Base-by-base conservation (phyloP, 2,888 invertebrate genomes). In the Blastobasis lacticolella region DNA sequence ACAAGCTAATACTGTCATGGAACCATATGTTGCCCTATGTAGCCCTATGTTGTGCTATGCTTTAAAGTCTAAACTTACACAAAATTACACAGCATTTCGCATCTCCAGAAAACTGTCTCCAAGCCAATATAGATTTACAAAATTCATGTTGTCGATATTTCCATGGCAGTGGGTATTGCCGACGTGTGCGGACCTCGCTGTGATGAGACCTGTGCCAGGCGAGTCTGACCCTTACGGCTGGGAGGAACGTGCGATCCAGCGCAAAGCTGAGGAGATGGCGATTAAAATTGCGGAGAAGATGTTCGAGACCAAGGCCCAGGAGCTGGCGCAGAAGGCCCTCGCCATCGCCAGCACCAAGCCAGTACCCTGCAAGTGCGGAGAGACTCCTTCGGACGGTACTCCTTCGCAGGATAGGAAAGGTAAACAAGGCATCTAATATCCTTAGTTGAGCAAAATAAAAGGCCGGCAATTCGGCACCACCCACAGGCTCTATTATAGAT, bases 121-220 rank as follows among this genome's bases (percentile, higher is more conserved):
- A 23, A 23, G 2, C 23, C 23, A 23, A 23, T 23, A 23, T 23
- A 23, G 23, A 23, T 23, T 23, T 23, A 23, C 1, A 23, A 23
- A 23, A 23, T 23, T 23, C 23, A 23, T 23, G 23, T 2, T 23
- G 23, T 23, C 23, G 23, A 23, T 23, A 23, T 23, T 23, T 23
- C 23, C 38, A 10, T 54, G 57, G 5, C 51, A 87, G 87, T 87
- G 87, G 87, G 70, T 84, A 40, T 83, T 83, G 10, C 58, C 60
- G 47, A 66, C 76, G 2, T 86, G 87, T 54, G 82, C 75, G 8
- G 82, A 85, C 54, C 52, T 50, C 37, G 54, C 65, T 49, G 49
- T 63, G 50, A 64, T 50, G 43, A 23, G 23, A 3, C 60, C 70
- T 4, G 69, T 68, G 8, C 58, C 60, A 1, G 65, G 58, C 0